Evolutionary conservation across 2,797 vertebrate species (phyloP).

Genomic region (Choloepus didactylus): DNA sequence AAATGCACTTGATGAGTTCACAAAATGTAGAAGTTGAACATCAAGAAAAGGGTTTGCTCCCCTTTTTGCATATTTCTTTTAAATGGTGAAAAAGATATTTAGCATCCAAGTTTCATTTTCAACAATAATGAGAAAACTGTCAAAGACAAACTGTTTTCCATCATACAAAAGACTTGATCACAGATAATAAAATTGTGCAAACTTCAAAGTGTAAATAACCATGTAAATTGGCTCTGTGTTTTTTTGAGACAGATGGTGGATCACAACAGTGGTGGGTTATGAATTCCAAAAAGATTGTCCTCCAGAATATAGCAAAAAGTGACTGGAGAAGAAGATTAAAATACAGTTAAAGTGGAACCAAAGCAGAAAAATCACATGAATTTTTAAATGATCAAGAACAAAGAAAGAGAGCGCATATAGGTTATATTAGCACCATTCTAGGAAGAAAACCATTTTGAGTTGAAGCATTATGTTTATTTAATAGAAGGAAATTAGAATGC

Average conservation of each 20-base stretch:
- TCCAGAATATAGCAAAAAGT: slow-evolving; percentile 76
- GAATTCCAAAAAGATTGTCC: slow-evolving; percentile 79
- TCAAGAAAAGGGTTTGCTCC: slow-evolving; percentile 43
- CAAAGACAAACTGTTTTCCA: slow-evolving; percentile 77
- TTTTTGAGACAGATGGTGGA: slow-evolving; percentile 82
- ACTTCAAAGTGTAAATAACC: slow-evolving; percentile 83
- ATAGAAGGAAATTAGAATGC: slow-evolving; percentile 43
- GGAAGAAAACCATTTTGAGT: slow-evolving; percentile 58
- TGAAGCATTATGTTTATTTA: slow-evolving; percentile 54
- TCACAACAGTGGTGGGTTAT: slow-evolving; percentile 76
- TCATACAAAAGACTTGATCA: slow-evolving; percentile 82
- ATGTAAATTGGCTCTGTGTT: slow-evolving; percentile 79
- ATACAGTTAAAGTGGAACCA: slow-evolving; percentile 74
- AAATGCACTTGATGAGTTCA: slow-evolving; percentile 24
- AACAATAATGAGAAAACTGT: slow-evolving; percentile 82
- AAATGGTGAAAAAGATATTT: slow-evolving; percentile 72
- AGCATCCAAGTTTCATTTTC: slow-evolving; percentile 80
- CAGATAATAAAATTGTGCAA: slow-evolving; percentile 80
- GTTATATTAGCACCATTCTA: slow-evolving; percentile 63
- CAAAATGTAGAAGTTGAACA: slow-evolving; percentile 58
- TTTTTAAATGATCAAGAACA: slow-evolving; percentile 73
- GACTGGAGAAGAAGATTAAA: slow-evolving; percentile 73
- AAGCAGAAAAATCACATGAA: slow-evolving; percentile 59
- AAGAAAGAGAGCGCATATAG: slow-evolving; percentile 42
- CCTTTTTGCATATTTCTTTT: slow-evolving; percentile 64